A percentile compares a stretch with the other conserved stretches of the same genome.
Evolutionary conservation across 2,888 invertebrate species (phyloP).

Genomic region (Lypha dubia): DNA sequence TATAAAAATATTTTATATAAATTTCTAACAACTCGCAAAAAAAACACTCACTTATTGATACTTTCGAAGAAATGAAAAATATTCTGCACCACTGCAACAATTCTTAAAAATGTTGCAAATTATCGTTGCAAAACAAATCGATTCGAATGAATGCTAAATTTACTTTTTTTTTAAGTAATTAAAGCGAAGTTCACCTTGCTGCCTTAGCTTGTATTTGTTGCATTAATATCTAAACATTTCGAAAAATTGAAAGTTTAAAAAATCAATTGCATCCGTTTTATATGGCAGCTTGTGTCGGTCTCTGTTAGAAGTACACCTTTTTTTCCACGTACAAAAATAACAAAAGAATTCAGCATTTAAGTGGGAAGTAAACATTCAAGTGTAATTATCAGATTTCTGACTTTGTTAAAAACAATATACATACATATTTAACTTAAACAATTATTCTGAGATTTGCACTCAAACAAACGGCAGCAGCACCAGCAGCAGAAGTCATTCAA

Average conservation of each 20-base stretch:
- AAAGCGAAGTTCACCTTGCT: too few species aligned
- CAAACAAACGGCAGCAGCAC: too few species aligned
- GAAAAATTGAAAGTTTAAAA: neutral
- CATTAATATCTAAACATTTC: neutral
- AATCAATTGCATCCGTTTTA: neutral
- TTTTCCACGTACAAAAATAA: neutral
- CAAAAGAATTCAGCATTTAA: neutral
- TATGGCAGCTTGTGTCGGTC: neutral
- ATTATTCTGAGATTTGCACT: neutral
- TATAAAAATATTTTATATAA: too few species aligned
- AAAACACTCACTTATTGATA: too few species aligned
- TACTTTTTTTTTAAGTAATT: too few species aligned
- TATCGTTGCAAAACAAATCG: too few species aligned
- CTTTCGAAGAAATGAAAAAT: too few species aligned
- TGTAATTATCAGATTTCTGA: neutral
- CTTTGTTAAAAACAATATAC: constrained; percentile 1
- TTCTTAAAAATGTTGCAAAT: too few species aligned
- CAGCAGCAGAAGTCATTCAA: neutral
- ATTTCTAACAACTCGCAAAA: too few species aligned
- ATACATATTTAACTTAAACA: neutral
- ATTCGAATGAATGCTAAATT: too few species aligned
- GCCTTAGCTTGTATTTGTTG: too few species aligned
- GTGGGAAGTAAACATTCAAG: neutral
- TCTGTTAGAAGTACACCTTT: neutral
- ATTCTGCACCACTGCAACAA: too few species aligned